These are phyloP conservation scores for Atrichornis clamosus DNA, from an alignment of 2,113 vertebrate species.

Conservation along the genomic window DNA sequence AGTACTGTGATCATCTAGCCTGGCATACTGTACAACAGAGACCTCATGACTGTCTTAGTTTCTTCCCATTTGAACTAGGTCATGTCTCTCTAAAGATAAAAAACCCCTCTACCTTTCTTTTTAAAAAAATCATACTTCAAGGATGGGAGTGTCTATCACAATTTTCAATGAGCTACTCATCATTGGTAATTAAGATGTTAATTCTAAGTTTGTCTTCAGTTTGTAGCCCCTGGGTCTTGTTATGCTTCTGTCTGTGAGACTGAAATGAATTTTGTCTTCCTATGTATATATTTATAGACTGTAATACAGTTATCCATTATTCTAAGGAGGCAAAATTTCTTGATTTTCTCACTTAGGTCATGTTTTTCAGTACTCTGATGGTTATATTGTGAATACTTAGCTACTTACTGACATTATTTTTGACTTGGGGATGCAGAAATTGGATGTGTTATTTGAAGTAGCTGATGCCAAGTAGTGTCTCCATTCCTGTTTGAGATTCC, in stretches of 20 bases:
- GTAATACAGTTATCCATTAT: background rate
- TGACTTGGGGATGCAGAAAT: background rate
- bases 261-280: constrained; percentile 11
- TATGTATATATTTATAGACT: constrained; percentile 12
- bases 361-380: background rate
- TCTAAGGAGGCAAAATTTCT: background rate
- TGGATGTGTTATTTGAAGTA: background rate
- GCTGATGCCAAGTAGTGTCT: background rate
- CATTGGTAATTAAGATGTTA: constrained; percentile 23
- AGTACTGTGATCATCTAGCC: constrained; percentile 59
- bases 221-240: constrained; percentile 4
- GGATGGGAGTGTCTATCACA: background rate
- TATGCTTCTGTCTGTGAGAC: background rate
- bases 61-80: constrained; percentile 51
- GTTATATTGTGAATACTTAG: background rate
- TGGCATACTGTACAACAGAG: constrained; percentile 54
- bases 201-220: constrained; percentile 6
- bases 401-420: background rate
- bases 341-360: background rate
- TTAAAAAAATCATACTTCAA: constrained; percentile 14
- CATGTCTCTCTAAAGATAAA: constrained; percentile 52
- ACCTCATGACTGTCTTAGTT: constrained; percentile 43
- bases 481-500: background rate
- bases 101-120: background rate
- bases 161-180: background rate